Percentiles rank a stretch among this genome's conserved stretches.
Evolutionary conservation across 2,113 vertebrate genomes (phyloP).

Genomic region (Addax nasomaculatus): DNA sequence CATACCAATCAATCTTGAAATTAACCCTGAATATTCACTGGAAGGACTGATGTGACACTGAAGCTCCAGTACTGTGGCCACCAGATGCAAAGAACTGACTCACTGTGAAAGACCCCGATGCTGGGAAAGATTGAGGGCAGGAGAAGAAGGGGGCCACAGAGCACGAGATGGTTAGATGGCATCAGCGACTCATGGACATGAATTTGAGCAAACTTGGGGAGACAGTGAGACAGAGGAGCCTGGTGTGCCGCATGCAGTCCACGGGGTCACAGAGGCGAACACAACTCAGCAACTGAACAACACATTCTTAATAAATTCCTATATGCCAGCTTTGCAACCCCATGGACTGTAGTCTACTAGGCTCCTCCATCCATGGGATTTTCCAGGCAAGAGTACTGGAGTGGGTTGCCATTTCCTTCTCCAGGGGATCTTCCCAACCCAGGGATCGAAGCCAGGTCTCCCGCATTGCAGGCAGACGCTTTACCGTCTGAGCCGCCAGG

Average conservation of each 20-base stretch:
- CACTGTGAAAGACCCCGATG: neutral
- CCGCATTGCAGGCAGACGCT: fast-evolving
- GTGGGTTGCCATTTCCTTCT: too few relatives aligned
- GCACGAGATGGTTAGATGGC: neutral
- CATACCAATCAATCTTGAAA: neutral
- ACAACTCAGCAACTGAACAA: neutral
- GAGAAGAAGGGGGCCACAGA: neutral
- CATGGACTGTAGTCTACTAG: too few relatives aligned
- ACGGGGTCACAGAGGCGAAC: neutral
- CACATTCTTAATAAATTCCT: neutral
- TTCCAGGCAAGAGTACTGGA: too few relatives aligned
- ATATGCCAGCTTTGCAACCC: neutral
- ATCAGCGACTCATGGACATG: neutral
- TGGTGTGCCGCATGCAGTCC: fast-evolving
- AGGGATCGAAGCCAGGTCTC: too few relatives aligned
- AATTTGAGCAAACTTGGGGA: neutral
- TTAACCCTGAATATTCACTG: neutral
- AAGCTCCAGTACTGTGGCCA: neutral
- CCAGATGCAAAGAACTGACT: neutral
- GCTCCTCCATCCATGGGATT: too few relatives aligned
- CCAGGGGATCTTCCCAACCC: too few relatives aligned
- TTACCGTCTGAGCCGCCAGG: too few relatives aligned
- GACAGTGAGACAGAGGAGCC: neutral
- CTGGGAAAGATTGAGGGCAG: neutral
- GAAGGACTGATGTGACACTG: neutral